Conservation (phyloP, 2,797 vertebrate species). For the Melanotaenia boesemani region DNA sequence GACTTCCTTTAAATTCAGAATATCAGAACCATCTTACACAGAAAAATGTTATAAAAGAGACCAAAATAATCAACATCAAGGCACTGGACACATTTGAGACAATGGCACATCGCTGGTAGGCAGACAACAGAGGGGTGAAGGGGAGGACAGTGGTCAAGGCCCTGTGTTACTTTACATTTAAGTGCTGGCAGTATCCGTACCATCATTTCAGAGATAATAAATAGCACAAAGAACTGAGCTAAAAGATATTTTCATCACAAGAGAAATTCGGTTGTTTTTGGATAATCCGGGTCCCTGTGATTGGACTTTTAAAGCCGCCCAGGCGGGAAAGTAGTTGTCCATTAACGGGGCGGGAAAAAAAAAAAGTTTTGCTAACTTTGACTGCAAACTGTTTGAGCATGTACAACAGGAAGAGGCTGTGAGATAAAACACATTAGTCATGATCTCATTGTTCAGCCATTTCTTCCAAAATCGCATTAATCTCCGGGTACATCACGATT, state of each 20-base stretch:
- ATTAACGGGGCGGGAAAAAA: neutral
- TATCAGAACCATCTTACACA: constrained; percentile 7
- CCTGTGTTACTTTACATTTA: constrained; percentile 61
- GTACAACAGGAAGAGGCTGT: constrained; percentile 15
- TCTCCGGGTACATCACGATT: constrained; percentile 10
- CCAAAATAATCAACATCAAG: constrained; percentile 73
- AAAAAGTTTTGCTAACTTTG: constrained; percentile 7
- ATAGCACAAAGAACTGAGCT: constrained; percentile 47
- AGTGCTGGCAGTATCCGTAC: constrained; percentile 80
- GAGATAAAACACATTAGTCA: constrained; percentile 23
- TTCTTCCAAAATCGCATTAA: constrained; percentile 15
- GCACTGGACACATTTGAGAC: constrained; percentile 82
- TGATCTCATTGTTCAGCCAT: constrained; percentile 13
- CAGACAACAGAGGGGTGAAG: constrained; percentile 23
- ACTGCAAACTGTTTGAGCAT: constrained; percentile 9
- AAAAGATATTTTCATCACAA: constrained; percentile 20
- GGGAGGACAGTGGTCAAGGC: constrained; percentile 48
- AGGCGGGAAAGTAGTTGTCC: neutral
- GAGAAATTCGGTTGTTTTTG: constrained; percentile 26
- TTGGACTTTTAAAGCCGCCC: too few species aligned
- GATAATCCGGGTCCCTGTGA: constrained; percentile 13
- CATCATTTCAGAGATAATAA: constrained; percentile 63
- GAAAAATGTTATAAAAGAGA: constrained; percentile 42
- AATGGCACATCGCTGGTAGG: constrained; percentile 71
- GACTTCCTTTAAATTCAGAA: constrained; percentile 22